Evolutionary conservation across 2,888 invertebrate species (phyloP), one percentile per base, ranked within the genome.

Genomic region (Pheosia gnoma): DNA sequence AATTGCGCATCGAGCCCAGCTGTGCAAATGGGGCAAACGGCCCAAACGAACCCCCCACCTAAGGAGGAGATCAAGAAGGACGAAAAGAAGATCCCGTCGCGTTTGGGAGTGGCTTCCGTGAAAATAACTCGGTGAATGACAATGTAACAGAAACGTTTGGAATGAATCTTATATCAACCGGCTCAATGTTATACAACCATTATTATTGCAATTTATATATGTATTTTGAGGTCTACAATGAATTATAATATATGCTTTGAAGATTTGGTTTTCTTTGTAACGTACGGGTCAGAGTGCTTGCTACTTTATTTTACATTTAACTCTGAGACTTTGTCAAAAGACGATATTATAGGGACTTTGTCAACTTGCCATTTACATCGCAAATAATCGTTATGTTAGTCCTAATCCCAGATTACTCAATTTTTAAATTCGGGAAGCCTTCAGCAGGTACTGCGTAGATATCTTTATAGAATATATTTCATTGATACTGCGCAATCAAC

Each of bases 111-210:
- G 8, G 70, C 73, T 51, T 68, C 72, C 25, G 66, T 68, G 3
- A 84, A 85, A 73, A 61, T 79, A 10, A 71, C 70, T 5, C 78
- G 81, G 37, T 78, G 68, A 79, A 55, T 3, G 53, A 13, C 9
- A 9, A 8, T 39, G 55, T 13, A 45, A 47, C 11, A 59, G 51
- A 57, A 61, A 55, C 58, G 11, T 58, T 67, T 65, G 47, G 58
- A 65, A 61, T 61, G 43, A 65, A 62, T 51, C 54, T 52, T 39
- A 0, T 3, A 37, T 4, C 6, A 37, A 13, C 7, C 10, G n/a
- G n/a, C n/a, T 55, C 13, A 5, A 39, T 39, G 39, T 55, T 55
- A 10, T 3, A 47, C 25, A 25, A 25, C 8, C n/a, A 52, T 9
- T 45, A 52, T 57, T 52, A 37, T 45, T 10, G 51, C 36, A 39